phyloP scores from a whole-genome alignment of 1,140 invertebrate genomes.

The Microvelia longipes region DNA sequence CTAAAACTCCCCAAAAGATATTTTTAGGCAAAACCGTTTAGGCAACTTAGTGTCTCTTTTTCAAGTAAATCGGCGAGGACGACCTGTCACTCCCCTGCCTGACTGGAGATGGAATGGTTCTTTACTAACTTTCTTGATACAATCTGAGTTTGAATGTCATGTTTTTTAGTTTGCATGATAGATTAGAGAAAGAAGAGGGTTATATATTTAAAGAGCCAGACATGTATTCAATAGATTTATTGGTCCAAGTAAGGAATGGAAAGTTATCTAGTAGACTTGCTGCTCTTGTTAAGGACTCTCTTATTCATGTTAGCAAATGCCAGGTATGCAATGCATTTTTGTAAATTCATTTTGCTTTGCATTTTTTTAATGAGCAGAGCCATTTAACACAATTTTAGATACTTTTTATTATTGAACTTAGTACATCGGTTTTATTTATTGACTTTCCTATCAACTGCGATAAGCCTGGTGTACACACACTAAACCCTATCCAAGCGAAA shows the following conservation, averaged over 20 bases:
- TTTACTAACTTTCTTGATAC: too few species aligned
- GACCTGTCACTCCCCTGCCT: too few species aligned
- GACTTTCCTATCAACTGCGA: too few species aligned
- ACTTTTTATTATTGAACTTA: neutral
- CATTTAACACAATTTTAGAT: neutral
- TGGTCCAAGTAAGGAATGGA: conserved; percentile 48
- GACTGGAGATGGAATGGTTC: too few species aligned
- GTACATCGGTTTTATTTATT: too few species aligned
- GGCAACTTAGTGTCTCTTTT: too few species aligned
- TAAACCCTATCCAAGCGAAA: too few species aligned
- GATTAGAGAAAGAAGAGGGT: conserved; percentile 38
- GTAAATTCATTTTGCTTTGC: neutral
- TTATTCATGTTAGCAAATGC: conserved; percentile 49
- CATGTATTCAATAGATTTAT: conserved; percentile 59
- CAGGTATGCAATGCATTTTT: conserved; percentile 33
- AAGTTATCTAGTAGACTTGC: conserved; percentile 42
- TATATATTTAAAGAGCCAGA: conserved; percentile 50
- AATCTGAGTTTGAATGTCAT: too few species aligned
- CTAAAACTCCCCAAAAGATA: too few species aligned
- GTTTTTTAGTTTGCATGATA: conserved; percentile 40
- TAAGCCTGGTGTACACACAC: too few species aligned
- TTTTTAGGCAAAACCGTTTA: too few species aligned
- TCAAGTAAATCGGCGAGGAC: too few species aligned
- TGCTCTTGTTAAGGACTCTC: conserved; percentile 40
- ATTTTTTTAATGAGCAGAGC: neutral